Evolutionary conservation across 2,113 vertebrate species (phyloP).

Genomic region (Hiodon tergisus): DNA sequence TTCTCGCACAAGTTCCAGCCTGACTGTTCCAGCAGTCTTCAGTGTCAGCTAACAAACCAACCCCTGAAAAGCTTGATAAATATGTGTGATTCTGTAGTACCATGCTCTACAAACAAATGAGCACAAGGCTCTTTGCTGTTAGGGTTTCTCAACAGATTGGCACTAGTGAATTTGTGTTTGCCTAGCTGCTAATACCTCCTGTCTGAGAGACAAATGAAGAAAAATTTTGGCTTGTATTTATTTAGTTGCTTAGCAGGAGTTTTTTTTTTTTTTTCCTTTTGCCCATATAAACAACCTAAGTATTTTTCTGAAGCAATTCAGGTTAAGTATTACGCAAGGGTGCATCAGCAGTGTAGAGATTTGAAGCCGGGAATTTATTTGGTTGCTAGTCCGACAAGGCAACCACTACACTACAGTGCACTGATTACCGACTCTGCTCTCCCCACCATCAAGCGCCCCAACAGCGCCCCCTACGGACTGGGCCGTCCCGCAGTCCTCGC

Average conservation of each 20-base stretch:
- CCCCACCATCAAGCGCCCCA: constrained; percentile 50
- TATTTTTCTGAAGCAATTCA: no score
- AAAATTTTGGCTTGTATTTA: background rate
- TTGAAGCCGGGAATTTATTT: no score
- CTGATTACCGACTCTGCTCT: background rate
- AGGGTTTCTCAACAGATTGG: background rate
- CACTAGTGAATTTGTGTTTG: background rate
- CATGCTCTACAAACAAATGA: background rate
- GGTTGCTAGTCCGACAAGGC: no score
- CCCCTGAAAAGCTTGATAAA: no score
- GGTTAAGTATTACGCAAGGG: no score
- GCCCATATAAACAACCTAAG: no score
- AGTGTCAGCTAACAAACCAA: no score
- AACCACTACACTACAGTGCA: background rate
- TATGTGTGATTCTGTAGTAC: background rate
- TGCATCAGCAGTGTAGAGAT: no score
- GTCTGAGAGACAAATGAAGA: background rate
- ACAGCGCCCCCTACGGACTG: constrained; percentile 68
- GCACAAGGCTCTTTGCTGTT: background rate
- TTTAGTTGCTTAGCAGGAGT: no score
- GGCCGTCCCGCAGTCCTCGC: constrained; percentile 91
- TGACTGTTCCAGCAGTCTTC: no score
- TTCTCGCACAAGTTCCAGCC: no score
- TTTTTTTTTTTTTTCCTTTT: no score
- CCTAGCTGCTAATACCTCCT: background rate